Evolutionary conservation across 2,888 invertebrate species (phyloP).

Genomic region (Synergus gifuensis): DNA sequence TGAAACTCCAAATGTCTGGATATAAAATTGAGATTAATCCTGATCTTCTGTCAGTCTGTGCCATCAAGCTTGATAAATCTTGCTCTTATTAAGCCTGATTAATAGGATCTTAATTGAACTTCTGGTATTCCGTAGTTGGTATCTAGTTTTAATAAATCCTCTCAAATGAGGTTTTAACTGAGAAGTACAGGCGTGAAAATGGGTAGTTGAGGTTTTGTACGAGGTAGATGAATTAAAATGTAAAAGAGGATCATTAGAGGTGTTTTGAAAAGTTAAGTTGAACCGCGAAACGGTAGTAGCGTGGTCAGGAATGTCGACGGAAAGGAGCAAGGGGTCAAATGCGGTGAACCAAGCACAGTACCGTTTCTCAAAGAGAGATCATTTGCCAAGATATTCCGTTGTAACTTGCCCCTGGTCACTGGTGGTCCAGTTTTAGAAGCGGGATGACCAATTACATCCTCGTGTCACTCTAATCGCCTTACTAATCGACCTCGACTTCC

Average conservation of each 20-base stretch:
- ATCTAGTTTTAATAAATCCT: not conserved
- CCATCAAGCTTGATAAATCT: not conserved
- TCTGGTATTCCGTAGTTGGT: not conserved
- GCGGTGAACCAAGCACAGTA: constrained; percentile 51
- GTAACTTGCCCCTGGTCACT: constrained; percentile 44
- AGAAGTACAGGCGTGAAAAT: not conserved
- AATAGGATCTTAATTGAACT: not conserved
- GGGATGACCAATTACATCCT: constrained; percentile 36
- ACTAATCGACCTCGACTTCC: constrained; percentile 42
- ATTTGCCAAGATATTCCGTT: constrained; percentile 53
- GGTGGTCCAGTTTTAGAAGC: constrained; percentile 42
- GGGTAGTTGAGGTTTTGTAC: constrained; percentile 3
- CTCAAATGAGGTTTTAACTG: not conserved
- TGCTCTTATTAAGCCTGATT: not conserved
- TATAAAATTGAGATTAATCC: not conserved
- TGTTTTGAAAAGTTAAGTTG: constrained; percentile 41
- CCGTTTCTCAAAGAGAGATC: constrained; percentile 49
- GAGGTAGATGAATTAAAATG: constrained; percentile 15
- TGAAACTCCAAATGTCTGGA: not conserved
- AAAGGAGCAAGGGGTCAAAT: constrained; percentile 56
- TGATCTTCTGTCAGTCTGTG: not conserved
- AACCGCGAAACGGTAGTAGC: constrained; percentile 49
- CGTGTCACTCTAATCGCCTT: constrained; percentile 36
- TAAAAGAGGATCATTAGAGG: constrained; percentile 30
- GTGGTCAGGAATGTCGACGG: constrained; percentile 55